Evolutionary conservation across 2,113 vertebrate genomes (phyloP), one percentile per base, ranked within the genome.

Genomic region (Hystrix brachyura): DNA sequence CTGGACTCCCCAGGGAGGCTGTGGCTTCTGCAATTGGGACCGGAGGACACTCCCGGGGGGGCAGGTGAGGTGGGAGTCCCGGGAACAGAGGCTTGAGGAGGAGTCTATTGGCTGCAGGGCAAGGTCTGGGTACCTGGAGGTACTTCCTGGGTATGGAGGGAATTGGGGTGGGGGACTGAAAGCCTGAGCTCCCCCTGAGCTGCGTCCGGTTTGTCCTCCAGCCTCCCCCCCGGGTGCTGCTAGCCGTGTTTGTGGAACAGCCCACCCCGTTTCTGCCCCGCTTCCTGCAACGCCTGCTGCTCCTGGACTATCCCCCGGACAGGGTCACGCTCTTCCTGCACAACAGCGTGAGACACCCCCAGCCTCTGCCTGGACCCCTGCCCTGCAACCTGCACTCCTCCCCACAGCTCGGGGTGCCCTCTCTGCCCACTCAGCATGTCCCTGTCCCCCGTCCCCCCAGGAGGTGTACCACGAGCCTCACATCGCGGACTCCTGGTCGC

Each of bases 1-100:
- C 51, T 99, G 99, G 99, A 99, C 99, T 0, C 98, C 99, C 0
- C 98, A 99, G 64, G 95, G 97, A 8, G 99, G 99, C 55, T 99
- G 99, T 82, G 99, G 98, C 4, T 97, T 98, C 96, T 99, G 99
- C 67, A 97, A 98, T 17, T 96, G 87, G 11, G 97, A 98, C 81
- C 95, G 97, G 72, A 97, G 98, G 84, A 96, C 98, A 91, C 97
- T 99, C 53, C 97, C 95, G 14, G 96, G 96, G 64, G 59, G 98
- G 53, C 95, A 98, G 96, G 99, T 99, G 38, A 97, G 98, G 92
- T 32, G 38, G 13, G 4, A 38, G 46, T 53, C 79, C 12, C 43
- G 38, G 48, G 59, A 60, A n/a, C 19, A 32, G 17, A 48, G 43
- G 0, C 1, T 1, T 7, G 12, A 38, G 69, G 53, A 46, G 32